phyloP scores from a whole-genome alignment of 2,797 vertebrate genomes.

The Tamandua tetradactyla region DNA sequence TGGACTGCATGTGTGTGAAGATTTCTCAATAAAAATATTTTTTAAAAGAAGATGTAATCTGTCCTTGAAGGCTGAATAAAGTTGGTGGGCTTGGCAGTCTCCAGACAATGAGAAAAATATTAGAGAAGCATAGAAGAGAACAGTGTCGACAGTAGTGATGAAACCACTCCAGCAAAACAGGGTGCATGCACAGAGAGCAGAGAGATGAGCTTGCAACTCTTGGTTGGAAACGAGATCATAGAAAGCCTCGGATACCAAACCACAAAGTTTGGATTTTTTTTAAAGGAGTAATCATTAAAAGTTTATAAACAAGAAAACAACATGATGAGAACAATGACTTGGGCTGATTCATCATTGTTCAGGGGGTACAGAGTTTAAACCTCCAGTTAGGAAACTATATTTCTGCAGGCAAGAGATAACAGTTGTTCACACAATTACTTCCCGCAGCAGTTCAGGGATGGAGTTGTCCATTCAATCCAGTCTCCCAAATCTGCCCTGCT shows the following conservation, averaged over 20 bases:
- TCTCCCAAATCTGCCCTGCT: background rate
- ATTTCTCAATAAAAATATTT: too few species aligned
- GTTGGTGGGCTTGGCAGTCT: background rate
- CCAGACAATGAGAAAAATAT: background rate
- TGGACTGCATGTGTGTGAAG: too few species aligned
- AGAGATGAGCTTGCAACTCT: background rate
- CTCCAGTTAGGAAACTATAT: background rate
- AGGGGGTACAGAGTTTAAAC: background rate
- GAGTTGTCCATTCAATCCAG: accelerated
- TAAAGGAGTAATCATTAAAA: background rate
- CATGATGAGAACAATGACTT: background rate
- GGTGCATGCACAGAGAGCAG: background rate
- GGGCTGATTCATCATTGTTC: background rate
- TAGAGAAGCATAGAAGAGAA: background rate
- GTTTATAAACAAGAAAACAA: conserved; percentile 55
- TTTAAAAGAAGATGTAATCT: too few species aligned
- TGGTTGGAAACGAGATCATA: conserved; percentile 19
- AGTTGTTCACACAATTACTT: too few species aligned
- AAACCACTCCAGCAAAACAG: background rate
- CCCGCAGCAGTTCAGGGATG: background rate
- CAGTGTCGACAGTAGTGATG: accelerated
- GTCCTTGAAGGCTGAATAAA: background rate
- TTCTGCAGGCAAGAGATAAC: background rate
- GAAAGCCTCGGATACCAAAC: conserved; percentile 45
- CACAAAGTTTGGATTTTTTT: background rate